phyloP scores from a whole-genome alignment of 2,888 invertebrate species.

The Spisula solida region DNA sequence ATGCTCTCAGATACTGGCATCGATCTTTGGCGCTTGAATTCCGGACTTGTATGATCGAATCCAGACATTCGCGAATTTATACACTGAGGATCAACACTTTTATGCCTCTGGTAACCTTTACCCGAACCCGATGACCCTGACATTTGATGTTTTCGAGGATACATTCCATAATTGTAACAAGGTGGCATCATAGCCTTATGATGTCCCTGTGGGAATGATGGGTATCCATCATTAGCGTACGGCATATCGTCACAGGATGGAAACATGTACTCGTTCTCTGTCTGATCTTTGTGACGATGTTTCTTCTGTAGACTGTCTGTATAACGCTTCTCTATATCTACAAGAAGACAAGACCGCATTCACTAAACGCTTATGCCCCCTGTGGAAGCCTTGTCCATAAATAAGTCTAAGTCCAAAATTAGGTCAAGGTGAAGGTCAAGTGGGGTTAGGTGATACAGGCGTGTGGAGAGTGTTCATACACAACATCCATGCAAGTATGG shows the following conservation, averaged over 20 bases:
- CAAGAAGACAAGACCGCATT: not conserved
- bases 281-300: slow-evolving; percentile 56
- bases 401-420: too few relatives aligned
- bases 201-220: slow-evolving; percentile 27
- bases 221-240: slow-evolving; percentile 27
- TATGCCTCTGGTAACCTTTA: slow-evolving; percentile 62
- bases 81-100: slow-evolving; percentile 52
- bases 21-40: slow-evolving; percentile 65
- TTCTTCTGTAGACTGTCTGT: slow-evolving; percentile 55
- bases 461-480: too few relatives aligned
- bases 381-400: too few relatives aligned
- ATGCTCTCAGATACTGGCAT: slow-evolving; percentile 65
- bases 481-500: too few relatives aligned
- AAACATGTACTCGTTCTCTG: slow-evolving; percentile 58
- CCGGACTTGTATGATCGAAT: slow-evolving; percentile 63
- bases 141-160: slow-evolving; percentile 38
- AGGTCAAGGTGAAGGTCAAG: too few relatives aligned
- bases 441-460: too few relatives aligned
- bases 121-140: slow-evolving; percentile 15
- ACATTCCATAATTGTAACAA: slow-evolving; percentile 46
- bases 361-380: too few relatives aligned
- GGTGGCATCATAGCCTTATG: slow-evolving; percentile 40
- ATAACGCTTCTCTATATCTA: slow-evolving; percentile 67
- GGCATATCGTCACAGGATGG: slow-evolving; percentile 54
- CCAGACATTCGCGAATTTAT: slow-evolving; percentile 30